These are phyloP conservation scores for Anseranas semipalmata DNA, from an alignment of 2,113 vertebrate genomes.

Conservation along the genomic window DNA sequence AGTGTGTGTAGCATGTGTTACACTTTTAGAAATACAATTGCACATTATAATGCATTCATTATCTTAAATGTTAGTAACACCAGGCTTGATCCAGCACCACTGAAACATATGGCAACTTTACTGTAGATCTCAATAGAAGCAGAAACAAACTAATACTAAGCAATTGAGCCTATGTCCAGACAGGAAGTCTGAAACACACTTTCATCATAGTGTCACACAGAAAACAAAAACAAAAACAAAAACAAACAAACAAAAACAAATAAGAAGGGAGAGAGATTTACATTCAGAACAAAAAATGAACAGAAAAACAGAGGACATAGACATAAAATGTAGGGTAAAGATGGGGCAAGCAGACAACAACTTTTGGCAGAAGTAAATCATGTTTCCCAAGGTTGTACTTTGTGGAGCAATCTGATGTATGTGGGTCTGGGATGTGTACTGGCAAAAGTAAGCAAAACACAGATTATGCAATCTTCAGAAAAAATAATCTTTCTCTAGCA, in stretches of 20 bases:
- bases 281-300: not conserved
- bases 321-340: not conserved
- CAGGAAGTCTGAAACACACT: not conserved
- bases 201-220: not conserved
- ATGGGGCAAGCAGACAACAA: not conserved
- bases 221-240: not conserved
- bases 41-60: not conserved
- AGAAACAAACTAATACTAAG: not conserved
- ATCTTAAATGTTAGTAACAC: not conserved
- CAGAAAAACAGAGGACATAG: not conserved
- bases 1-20: not conserved
- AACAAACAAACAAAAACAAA: not conserved
- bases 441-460: not conserved
- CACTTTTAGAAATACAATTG: not conserved
- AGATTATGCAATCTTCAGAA: not conserved
- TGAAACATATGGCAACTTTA: not conserved
- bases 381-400: not conserved
- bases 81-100: not conserved
- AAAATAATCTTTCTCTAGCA: not conserved
- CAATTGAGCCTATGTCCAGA: not conserved
- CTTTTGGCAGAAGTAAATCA: accelerated
- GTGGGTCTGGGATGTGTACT: not conserved
- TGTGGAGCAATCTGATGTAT: not conserved
- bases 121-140: not conserved
- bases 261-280: not conserved